Conservation (phyloP, 2,888 invertebrate species). For the Agrotis exclamationis region DNA sequence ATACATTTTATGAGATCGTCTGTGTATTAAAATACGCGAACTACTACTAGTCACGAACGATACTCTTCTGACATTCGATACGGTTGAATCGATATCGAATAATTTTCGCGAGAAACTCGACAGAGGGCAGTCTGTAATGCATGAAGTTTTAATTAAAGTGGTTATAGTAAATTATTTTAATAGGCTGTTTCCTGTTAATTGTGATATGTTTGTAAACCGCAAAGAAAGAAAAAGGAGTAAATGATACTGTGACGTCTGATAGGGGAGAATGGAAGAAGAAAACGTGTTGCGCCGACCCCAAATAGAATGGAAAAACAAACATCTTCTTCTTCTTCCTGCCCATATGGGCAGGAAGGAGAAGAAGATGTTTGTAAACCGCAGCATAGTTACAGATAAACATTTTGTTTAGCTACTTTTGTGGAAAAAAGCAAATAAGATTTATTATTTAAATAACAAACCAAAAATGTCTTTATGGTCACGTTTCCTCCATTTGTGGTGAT, state of each 20-base stretch:
- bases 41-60: slow-evolving; percentile 49
- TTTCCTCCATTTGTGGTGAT: background rate
- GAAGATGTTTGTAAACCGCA: background rate
- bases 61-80: slow-evolving; percentile 42
- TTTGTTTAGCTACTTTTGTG: background rate
- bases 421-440: background rate
- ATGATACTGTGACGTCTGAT: too few relatives aligned
- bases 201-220: background rate
- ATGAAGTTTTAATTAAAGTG: slow-evolving; percentile 16
- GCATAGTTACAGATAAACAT: background rate
- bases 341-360: too few relatives aligned
- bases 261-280: too few relatives aligned
- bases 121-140: background rate
- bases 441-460: background rate
- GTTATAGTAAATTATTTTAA: background rate
- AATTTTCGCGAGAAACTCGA: slow-evolving; percentile 16
- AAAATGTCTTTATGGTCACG: background rate
- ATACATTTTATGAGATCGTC: slow-evolving; percentile 23
- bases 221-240: too few relatives aligned
- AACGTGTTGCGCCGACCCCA: too few relatives aligned
- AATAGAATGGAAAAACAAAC: too few relatives aligned
- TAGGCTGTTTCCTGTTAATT: background rate
- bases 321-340: too few relatives aligned
- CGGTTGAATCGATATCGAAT: slow-evolving; percentile 41
- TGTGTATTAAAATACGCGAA: slow-evolving; percentile 44